Evolutionary conservation across 2,797 vertebrate genomes (phyloP).

Genomic region (Dipus sagitta): DNA sequence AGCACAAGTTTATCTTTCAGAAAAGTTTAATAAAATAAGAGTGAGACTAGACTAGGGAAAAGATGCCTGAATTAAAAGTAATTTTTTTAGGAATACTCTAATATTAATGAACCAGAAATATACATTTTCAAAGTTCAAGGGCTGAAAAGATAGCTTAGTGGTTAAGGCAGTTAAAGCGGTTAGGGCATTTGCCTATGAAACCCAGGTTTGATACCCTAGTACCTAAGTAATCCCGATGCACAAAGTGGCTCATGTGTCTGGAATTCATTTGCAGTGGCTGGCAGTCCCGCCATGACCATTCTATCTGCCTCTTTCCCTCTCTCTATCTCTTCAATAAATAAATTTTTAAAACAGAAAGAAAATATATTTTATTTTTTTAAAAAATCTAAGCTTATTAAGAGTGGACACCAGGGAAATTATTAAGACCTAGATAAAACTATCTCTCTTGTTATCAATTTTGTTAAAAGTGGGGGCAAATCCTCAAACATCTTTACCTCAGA

Average conservation of each 20-base stretch:
- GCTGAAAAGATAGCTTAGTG: neutral
- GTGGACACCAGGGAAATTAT: neutral
- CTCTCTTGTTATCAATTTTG: slow-evolving; percentile 32
- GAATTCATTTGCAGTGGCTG: no score
- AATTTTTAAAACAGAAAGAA: no score
- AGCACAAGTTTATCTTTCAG: slow-evolving; percentile 61
- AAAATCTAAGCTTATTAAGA: neutral
- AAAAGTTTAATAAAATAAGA: slow-evolving; percentile 49
- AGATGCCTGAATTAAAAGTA: slow-evolving; percentile 30
- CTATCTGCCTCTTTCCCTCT: no score
- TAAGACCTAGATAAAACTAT: slow-evolving; percentile 33
- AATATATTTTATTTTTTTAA: no score
- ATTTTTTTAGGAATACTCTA: slow-evolving; percentile 26
- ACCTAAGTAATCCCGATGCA: no score
- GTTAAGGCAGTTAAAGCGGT: no score
- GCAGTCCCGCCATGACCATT: no score
- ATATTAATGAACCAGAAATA: slow-evolving; percentile 31
- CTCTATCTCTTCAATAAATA: no score
- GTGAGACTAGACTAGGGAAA: slow-evolving; percentile 2
- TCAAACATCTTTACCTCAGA: slow-evolving; percentile 58
- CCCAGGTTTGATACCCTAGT: no score
- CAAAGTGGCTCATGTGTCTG: no score
- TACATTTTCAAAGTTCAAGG: slow-evolving; percentile 51
- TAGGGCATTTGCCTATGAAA: no score
- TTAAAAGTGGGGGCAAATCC: slow-evolving; percentile 60